Conservation (phyloP, 2,113 vertebrate genomes). For the Sula dactylatra region DNA sequence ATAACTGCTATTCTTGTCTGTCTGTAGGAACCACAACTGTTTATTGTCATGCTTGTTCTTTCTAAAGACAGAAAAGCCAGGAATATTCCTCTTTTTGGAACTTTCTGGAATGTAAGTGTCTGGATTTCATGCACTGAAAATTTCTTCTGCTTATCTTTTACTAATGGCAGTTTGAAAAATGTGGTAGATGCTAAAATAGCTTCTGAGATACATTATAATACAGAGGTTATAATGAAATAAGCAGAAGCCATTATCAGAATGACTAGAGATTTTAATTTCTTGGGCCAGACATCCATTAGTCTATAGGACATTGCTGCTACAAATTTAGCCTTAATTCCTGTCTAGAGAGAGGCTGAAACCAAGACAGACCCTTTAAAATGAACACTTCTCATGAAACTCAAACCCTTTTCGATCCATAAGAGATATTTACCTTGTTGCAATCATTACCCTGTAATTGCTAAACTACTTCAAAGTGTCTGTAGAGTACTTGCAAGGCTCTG, state of each 20-base stretch:
- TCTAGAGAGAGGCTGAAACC: not conserved
- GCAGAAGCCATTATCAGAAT: not conserved
- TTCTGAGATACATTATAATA: not conserved
- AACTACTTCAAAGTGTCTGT: not conserved
- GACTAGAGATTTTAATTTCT: not conserved
- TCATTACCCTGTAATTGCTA: not conserved
- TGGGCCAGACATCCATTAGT: not conserved
- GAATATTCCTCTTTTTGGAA: not conserved
- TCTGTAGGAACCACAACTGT: not conserved
- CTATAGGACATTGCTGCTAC: not conserved
- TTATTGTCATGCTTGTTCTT: not conserved
- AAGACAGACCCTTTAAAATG: not conserved
- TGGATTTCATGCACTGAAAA: not conserved
- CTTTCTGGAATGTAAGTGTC: not conserved
- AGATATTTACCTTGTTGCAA: not conserved
- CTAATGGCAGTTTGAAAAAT: not conserved
- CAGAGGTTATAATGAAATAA: not conserved
- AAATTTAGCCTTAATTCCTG: not conserved
- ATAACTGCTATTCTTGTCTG: not conserved
- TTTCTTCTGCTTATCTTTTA: not conserved
- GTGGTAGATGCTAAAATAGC: not conserved
- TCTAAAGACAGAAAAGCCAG: not conserved
- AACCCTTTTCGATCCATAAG: not conserved
- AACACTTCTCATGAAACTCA: not conserved
- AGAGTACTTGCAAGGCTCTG: not conserved